Conservation (phyloP, 2,797 vertebrate genomes). For the Prunella strophiata region DNA sequence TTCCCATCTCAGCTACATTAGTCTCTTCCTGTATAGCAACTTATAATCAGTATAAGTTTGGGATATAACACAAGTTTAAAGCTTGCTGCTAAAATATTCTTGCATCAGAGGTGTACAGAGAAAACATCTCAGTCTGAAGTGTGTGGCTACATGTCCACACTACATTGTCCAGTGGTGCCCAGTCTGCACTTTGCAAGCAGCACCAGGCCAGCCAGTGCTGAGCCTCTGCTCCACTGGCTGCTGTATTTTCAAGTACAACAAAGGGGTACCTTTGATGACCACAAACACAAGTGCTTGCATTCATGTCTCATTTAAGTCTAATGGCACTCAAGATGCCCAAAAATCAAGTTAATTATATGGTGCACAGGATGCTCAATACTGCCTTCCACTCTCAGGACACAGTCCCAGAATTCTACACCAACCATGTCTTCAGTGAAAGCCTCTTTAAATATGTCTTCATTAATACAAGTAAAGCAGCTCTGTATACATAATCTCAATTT, state of each 20-base stretch:
- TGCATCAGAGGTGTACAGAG: background rate
- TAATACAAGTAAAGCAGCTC: background rate
- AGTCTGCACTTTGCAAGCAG: background rate
- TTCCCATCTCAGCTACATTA: background rate
- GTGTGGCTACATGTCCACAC: background rate
- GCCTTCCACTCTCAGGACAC: background rate
- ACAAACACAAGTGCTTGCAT: background rate
- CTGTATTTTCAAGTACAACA: background rate
- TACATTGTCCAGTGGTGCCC: background rate
- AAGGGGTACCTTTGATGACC: background rate
- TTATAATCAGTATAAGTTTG: background rate
- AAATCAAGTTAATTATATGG: background rate
- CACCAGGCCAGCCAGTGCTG: background rate
- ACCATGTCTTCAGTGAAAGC: background rate
- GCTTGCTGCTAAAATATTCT: background rate
- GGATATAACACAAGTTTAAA: background rate
- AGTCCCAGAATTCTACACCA: background rate
- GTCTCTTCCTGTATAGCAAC: background rate
- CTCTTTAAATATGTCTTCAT: background rate
- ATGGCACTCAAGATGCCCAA: background rate
- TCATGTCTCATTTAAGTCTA: background rate
- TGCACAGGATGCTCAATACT: background rate
- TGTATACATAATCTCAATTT: background rate
- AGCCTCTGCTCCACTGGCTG: no score
- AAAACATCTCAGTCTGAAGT: background rate